Base-by-base conservation (phyloP, 2,888 invertebrate species). In the Sycophila texana region DNA sequence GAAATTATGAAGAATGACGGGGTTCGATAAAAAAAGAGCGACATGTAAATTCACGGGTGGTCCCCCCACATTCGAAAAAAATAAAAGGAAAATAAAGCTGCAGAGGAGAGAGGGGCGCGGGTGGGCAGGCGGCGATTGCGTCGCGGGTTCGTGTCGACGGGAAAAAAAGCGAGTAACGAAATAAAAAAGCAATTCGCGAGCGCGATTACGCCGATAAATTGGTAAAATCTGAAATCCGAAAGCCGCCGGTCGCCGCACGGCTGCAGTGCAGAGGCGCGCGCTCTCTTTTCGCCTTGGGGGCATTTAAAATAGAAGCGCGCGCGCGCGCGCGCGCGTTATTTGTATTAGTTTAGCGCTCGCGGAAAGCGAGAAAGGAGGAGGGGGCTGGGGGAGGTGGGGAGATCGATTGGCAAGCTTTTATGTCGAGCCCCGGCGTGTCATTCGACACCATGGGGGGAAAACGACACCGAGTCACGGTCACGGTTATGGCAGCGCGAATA, bases 391-490 rank as follows among this genome's bases (percentile, higher is more conserved):
- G n/a, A n/a, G 4, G 61, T 26, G 60, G 22, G 16, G 53, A 68
- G 80, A 80, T 80, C 80, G 80, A 80, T 81, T 77, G 80, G 77
- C 51, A 71, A 72, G 77, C 80, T 80, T 80, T 79, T 79, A 80
- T 76, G 80, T 76, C 67, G 76, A 39, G 81, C 81, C 77, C 39
- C 63, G 81, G 72, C 78, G 39, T 39, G 39, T 39, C 63, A 80
- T 77, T 77, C 77, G 82, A 83, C 79, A 79, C 80, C 79, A 74
- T 75, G 80, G 39, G 39, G 39, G 39, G 81, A 80, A 81, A 82
- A 78, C 79, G 81, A 83, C 79, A 80, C 82, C 78, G 79, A 76
- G 76, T 83, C 84, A 82, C 83, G 83, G 83, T 83, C 83, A 83
- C 82, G 84, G 83, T 78, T 84, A 81, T 81, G 83, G 81, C 74